Conservation (phyloP, 2,113 vertebrate species). For the Perca fluviatilis region DNA sequence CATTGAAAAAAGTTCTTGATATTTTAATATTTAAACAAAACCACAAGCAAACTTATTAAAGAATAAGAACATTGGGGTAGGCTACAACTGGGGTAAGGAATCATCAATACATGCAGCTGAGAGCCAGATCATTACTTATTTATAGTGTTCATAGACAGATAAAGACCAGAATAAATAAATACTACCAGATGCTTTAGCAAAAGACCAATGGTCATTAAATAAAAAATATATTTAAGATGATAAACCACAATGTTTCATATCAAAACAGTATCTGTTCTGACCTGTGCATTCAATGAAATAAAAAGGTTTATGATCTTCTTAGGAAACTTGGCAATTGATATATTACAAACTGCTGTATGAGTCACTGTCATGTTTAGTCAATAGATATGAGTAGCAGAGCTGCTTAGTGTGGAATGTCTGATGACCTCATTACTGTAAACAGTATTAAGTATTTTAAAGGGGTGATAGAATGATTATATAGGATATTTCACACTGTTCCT, state of each 20-base stretch:
- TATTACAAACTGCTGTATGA: too few species aligned
- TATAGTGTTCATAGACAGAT: not conserved
- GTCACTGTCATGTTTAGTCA: too few species aligned
- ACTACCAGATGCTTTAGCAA: too few species aligned
- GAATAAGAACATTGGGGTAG: not conserved
- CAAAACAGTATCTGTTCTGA: constrained; percentile 13
- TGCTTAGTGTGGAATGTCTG: too few species aligned
- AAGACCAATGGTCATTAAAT: not conserved
- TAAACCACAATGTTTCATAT: not conserved
- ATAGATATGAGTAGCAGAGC: too few species aligned
- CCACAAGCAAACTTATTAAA: not conserved
- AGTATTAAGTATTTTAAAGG: too few species aligned
- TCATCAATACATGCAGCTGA: not conserved
- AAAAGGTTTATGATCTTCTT: not conserved
- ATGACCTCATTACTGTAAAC: too few species aligned
- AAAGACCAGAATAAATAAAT: too few species aligned
- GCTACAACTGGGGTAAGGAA: not conserved
- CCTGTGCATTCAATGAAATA: not conserved
- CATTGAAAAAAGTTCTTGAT: not conserved
- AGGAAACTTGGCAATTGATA: too few species aligned
- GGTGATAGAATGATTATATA: too few species aligned
- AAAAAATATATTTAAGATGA: not conserved
- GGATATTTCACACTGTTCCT: too few species aligned
- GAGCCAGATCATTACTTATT: not conserved
- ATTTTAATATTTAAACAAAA: constrained; percentile 2